Percentiles rank a stretch among this genome's conserved stretches.
These are phyloP conservation scores for Polyergus mexicanus DNA, from an alignment of 1,140 invertebrate species.

Conservation along the genomic window DNA sequence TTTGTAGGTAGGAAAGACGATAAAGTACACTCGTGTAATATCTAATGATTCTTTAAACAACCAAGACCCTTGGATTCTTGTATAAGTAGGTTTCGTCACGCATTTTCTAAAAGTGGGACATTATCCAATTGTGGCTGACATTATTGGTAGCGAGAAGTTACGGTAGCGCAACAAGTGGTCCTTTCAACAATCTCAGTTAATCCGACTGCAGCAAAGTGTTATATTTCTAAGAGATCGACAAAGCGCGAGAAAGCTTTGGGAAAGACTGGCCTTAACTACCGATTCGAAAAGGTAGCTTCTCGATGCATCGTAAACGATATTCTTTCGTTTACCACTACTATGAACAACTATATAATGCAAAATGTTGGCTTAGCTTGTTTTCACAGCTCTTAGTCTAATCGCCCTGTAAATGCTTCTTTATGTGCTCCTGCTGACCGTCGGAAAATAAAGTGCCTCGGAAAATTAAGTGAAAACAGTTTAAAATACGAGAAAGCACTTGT, in stretches of 20 bases:
- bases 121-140: conserved; percentile 5
- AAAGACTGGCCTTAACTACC: conserved; percentile 70
- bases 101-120: conserved; percentile 11
- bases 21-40: neutral
- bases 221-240: conserved; percentile 35
- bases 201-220: conserved; percentile 7
- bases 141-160: neutral
- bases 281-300: conserved; percentile 72
- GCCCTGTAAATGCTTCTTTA: conserved; percentile 1
- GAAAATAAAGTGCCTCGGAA: neutral
- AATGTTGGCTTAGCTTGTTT: conserved; percentile 55
- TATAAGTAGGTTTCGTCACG: neutral
- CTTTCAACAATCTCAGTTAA: conserved; percentile 25
- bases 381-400: conserved; percentile 2
- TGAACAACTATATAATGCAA: conserved; percentile 34
- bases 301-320: conserved; percentile 71
- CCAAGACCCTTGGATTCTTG: neutral
- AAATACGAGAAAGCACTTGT: neutral
- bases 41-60: neutral
- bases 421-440: neutral
- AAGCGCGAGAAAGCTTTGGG: conserved; percentile 47
- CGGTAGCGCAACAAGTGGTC: neutral
- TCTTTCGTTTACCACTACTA: conserved; percentile 62
- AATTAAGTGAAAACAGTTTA: neutral
- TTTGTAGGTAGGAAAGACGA: neutral